Conservation (phyloP, 2,113 vertebrate species). For the Notarius lentiginosus region DNA sequence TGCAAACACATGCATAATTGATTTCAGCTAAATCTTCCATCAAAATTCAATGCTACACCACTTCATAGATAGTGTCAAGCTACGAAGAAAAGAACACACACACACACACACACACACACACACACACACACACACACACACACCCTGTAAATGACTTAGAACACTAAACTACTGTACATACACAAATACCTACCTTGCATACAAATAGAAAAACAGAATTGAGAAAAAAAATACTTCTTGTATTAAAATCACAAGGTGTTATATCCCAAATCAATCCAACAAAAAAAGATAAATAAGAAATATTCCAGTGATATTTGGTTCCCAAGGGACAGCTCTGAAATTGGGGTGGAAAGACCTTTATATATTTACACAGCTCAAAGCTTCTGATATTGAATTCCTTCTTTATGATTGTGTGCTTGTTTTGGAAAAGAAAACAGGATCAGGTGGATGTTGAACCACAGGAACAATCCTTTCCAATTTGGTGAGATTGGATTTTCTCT, state of each 20-base stretch:
- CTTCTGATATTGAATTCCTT: constrained; percentile 30
- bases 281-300: not conserved
- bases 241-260: not conserved
- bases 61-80: not conserved
- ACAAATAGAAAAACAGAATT: not conserved
- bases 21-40: constrained; percentile 42
- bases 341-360: not conserved
- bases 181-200: not conserved
- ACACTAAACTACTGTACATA: not conserved
- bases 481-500: constrained; percentile 39
- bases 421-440: constrained; percentile 32
- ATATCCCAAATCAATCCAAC: not conserved
- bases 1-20: constrained; percentile 46
- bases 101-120: constrained; percentile 6
- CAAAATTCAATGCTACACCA: constrained; percentile 34
- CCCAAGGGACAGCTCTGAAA: not conserved
- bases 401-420: constrained; percentile 27
- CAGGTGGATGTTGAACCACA: constrained; percentile 37
- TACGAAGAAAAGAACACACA: not conserved
- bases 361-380: constrained; percentile 36
- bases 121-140: not conserved
- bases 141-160: constrained; percentile 19
- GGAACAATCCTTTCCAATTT: constrained; percentile 39
- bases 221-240: not conserved
- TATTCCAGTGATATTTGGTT: not conserved